These are phyloP conservation scores for Halcyon badia DNA, from an alignment of 2,797 vertebrate species.

Conservation along the genomic window DNA sequence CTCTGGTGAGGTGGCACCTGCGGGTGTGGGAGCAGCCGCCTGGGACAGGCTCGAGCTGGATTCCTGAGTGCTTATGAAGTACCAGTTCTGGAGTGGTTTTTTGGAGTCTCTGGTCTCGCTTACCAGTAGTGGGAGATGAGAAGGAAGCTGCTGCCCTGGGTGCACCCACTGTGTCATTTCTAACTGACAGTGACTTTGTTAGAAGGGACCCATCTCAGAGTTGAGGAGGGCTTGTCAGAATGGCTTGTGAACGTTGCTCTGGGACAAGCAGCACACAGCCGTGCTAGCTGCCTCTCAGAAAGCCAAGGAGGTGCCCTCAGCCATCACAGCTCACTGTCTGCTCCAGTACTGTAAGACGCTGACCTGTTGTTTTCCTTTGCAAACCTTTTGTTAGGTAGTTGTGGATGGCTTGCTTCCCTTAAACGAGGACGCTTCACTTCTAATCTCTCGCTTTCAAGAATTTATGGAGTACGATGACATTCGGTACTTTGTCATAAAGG, in stretches of 20 bases:
- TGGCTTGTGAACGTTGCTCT: neutral
- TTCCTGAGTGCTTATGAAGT: neutral
- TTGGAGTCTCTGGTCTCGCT: neutral
- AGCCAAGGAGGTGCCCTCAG: neutral
- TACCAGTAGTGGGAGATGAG: neutral
- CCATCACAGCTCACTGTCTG: fast-evolving
- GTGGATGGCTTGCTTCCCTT: conserved; percentile 84
- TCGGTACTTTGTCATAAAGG: conserved; percentile 90
- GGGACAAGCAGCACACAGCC: neutral
- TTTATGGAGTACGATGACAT: conserved; percentile 90
- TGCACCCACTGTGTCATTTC: neutral
- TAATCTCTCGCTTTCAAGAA: conserved; percentile 91
- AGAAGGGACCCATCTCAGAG: neutral
- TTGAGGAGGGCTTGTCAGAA: neutral
- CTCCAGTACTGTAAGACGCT: neutral
- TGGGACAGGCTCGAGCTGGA: fast-evolving
- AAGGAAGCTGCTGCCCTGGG: neutral
- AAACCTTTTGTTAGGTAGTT: conserved; percentile 77
- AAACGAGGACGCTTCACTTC: conserved; percentile 81
- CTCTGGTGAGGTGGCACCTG: neutral
- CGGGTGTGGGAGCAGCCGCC: neutral
- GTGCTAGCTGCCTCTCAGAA: neutral
- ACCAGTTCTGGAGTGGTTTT: fast-evolving
- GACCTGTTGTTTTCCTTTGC: neutral
- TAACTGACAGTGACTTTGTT: neutral